Base-by-base conservation (phyloP, 2,797 vertebrate genomes). In the Trachops cirrhosus region DNA sequence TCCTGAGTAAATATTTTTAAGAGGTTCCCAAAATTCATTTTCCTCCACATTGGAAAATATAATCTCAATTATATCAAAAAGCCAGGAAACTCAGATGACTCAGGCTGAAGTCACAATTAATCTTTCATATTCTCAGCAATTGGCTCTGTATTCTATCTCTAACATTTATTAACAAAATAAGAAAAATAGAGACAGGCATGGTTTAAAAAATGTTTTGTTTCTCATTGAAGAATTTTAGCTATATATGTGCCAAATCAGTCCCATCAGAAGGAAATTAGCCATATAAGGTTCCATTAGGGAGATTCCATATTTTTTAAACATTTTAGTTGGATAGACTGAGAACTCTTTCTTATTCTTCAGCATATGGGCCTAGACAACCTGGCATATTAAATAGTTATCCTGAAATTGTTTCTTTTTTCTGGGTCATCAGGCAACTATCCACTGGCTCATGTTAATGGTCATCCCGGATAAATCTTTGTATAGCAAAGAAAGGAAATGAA, bases 51-150 rank as follows among this genome's bases (percentile, higher is more conserved):
- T 93, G 37, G 41, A 94, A 96, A 75, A 6, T 9, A 39, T 48
- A 37, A 48, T 95, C 24, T 64, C 88, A 83, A 80, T 88, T 91
- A 79, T 57, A 92, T 68, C 12, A 39, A 89, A 89, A 97, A 84
- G 1, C 52, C 78, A 64, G 64, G 50, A 97, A 96, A 96, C 10
- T 62, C 50, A 77, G 18, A 74, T 92, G 64, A 44, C 54, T 96
- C n/a, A 84, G n/a, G 22, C 29, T 71, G 26, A 88, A 94, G 68
- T 32, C 26, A 37, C 15, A 89, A 29, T 77, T 92, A 89, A 21
- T 80, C 19, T 59, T 73, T 41, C 14, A 5, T 78, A 75, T 87
- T 94, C 77, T 92, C 67, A 92, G 78, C 34, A 92, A 68, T 59
- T 59, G 64, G 19, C 5, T 89, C 22, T 77, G 14, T 89, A 48